These are phyloP conservation scores for Forbesichthys papilliferus DNA, from an alignment of 2,113 vertebrate species.

Conservation along the genomic window DNA sequence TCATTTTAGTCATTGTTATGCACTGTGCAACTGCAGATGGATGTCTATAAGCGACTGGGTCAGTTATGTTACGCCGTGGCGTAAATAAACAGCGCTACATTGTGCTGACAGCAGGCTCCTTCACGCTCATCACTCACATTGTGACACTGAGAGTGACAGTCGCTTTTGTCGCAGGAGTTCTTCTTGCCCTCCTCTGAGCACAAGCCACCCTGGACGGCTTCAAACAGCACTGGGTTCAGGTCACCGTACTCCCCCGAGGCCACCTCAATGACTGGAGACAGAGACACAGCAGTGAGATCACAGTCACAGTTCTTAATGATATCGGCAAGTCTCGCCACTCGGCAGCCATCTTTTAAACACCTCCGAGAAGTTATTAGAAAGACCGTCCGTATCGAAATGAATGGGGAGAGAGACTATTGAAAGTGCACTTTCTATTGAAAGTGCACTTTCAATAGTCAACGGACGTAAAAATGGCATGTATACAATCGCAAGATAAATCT, in stretches of 20 bases:
- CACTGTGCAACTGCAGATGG: no score
- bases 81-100: not conserved
- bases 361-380: no score
- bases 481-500: no score
- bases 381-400: no score
- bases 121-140: constrained; percentile 75
- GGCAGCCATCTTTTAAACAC: no score
- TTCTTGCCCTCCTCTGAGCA: constrained; percentile 90
- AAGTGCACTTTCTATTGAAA: no score
- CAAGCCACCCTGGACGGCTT: constrained; percentile 91
- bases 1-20: no score
- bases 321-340: no score
- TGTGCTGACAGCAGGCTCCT: no score
- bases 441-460: no score
- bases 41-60: not conserved
- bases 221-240: constrained; percentile 92
- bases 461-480: no score
- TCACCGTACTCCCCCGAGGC: constrained; percentile 97
- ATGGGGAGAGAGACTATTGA: no score
- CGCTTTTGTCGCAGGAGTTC: constrained; percentile 83
- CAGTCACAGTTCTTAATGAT: not conserved
- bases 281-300: constrained; percentile 23
- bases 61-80: not conserved
- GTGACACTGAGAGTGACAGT: constrained; percentile 79
- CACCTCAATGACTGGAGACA: constrained; percentile 90